Percentiles rank a stretch among this genome's conserved stretches.
Conservation (phyloP, 2,113 vertebrate genomes). For the Rostratula benghalensis region DNA sequence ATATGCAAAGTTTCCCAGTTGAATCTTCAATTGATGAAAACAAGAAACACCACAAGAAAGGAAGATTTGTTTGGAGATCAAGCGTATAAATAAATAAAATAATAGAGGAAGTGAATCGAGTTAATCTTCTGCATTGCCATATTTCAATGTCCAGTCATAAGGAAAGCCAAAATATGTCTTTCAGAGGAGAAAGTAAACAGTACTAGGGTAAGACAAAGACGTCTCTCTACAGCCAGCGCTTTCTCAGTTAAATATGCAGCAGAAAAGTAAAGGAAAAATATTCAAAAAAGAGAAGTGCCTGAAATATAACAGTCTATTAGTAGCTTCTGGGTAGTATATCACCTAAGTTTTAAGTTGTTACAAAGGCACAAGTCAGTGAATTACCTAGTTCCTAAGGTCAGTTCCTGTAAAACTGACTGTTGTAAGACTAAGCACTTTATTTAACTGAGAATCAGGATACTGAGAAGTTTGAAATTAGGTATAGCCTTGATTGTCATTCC, state of each 20-base stretch:
- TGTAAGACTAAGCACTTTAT: not conserved
- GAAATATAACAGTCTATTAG: not conserved
- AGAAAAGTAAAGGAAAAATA: not conserved
- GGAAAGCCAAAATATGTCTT: rapidly evolving
- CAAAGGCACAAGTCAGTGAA: not conserved
- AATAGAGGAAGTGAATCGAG: not conserved
- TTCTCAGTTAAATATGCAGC: not conserved
- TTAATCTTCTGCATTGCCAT: not conserved
- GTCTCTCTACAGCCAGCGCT: not conserved
- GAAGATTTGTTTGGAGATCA: not conserved
- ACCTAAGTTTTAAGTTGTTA: not conserved
- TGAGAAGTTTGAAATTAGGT: not conserved
- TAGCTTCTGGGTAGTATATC: not conserved
- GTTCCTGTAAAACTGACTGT: not conserved
- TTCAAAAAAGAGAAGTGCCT: not conserved
- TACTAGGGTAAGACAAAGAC: not conserved
- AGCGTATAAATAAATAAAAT: not conserved
- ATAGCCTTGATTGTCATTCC: not conserved
- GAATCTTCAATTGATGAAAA: not conserved
- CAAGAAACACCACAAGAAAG: not conserved
- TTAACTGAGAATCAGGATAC: not conserved
- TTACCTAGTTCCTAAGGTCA: not conserved
- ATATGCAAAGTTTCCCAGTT: not conserved
- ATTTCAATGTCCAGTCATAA: not conserved
- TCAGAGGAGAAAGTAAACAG: not conserved